A percentile compares a stretch with the other conserved stretches of the same genome.
Evolutionary conservation across 2,888 invertebrate species (phyloP).

Genomic region (Cataglyphis altisquamis): DNA sequence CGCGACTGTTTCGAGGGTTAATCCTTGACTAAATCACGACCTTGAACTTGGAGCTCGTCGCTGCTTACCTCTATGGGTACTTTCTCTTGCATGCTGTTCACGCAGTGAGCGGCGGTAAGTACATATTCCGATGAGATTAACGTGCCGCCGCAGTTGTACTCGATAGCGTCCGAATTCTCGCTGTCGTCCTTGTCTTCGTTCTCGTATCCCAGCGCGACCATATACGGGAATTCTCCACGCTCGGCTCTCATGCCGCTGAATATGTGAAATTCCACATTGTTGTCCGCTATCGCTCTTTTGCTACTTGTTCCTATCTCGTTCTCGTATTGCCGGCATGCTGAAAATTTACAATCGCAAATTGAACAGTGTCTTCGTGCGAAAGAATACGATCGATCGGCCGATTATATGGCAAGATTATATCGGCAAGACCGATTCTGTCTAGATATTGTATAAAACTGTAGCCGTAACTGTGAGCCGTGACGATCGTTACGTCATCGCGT

Average conservation of each 20-base stretch:
- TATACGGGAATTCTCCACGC: conserved; percentile 79
- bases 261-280: conserved; percentile 71
- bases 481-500: conserved; percentile 30
- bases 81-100: conserved; percentile 75
- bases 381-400: neutral
- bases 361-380: neutral
- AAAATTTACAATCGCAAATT: neutral
- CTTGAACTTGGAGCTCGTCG: conserved; percentile 26
- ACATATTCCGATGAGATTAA: conserved; percentile 79
- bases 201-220: conserved; percentile 80
- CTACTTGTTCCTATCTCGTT: conserved; percentile 68
- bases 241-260: conserved; percentile 72
- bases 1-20: neutral
- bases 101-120: conserved; percentile 83
- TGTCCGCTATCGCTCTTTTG: neutral
- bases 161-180: conserved; percentile 59
- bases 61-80: conserved; percentile 79
- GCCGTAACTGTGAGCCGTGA: conserved; percentile 8
- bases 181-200: conserved; percentile 55
- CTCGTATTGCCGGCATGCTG: conserved; percentile 80
- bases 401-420: neutral
- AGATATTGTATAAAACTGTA: neutral
- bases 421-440: neutral
- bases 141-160: conserved; percentile 81
- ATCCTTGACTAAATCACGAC: neutral